Percentiles rank a stretch among this genome's conserved stretches.
These are phyloP conservation scores for Hemicordylus capensis DNA, from an alignment of 2,113 vertebrate species.

Conservation along the genomic window DNA sequence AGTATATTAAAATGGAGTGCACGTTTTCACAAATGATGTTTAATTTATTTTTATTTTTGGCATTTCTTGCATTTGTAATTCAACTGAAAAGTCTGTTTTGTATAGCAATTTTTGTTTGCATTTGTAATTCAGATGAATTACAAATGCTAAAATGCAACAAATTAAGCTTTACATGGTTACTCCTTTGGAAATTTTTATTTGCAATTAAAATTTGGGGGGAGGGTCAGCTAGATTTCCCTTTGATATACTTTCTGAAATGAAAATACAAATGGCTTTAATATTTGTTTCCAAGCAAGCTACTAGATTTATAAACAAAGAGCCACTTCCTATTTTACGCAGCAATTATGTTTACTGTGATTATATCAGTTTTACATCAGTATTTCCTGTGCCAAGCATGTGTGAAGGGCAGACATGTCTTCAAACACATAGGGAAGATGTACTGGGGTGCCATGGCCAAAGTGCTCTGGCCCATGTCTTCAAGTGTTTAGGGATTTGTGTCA, in stretches of 20 bases:
- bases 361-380: neutral
- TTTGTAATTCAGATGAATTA: too few relatives aligned
- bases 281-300: neutral
- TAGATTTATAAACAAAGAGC: neutral
- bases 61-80: too few relatives aligned
- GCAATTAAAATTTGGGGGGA: neutral
- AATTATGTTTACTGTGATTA: neutral
- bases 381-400: neutral
- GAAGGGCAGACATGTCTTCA: neutral
- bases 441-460: neutral
- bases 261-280: conserved; percentile 1
- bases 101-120: too few relatives aligned
- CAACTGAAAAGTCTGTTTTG: too few relatives aligned
- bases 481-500: neutral
- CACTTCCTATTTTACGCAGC: conserved; percentile 5
- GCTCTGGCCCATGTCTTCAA: neutral
- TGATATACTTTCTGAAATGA: conserved; percentile 11
- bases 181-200: neutral
- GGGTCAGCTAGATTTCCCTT: neutral
- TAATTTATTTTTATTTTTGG: too few relatives aligned
- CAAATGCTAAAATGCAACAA: neutral
- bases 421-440: neutral
- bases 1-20: too few relatives aligned
- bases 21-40: too few relatives aligned
- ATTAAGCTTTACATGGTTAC: neutral